Evolutionary conservation across 2,113 vertebrate species (phyloP).

Genomic region (Cairina moschata): DNA sequence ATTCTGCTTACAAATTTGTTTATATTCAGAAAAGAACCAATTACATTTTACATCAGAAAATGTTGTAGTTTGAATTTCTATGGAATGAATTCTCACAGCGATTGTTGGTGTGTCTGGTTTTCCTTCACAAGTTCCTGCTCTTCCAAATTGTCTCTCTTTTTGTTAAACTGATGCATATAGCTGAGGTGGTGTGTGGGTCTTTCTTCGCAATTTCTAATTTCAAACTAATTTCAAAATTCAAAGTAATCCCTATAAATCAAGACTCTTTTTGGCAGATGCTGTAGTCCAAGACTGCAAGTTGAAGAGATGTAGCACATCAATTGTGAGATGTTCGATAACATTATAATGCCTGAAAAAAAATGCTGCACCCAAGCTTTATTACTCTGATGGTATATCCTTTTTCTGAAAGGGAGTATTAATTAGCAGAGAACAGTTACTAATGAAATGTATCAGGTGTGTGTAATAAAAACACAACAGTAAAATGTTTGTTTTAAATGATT

Average conservation of each 20-base stretch:
- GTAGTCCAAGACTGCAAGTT: neutral
- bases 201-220: neutral
- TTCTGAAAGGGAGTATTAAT: neutral
- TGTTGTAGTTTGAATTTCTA: neutral
- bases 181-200: neutral
- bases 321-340: neutral
- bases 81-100: neutral
- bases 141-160: neutral
- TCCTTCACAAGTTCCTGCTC: neutral
- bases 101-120: neutral
- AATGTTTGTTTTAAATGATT: neutral
- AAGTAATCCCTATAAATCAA: neutral
- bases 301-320: neutral
- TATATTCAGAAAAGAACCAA: neutral
- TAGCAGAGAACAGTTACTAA: neutral
- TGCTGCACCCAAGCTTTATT: neutral
- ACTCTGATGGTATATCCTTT: neutral
- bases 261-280: neutral
- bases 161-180: neutral
- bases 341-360: neutral
- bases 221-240: neutral
- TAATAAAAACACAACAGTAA: neutral
- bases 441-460: neutral
- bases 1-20: conserved; percentile 8
- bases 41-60: neutral